These are phyloP conservation scores for Enteromius viviparus DNA, from an alignment of 2,797 vertebrate species.

Conservation along the genomic window DNA sequence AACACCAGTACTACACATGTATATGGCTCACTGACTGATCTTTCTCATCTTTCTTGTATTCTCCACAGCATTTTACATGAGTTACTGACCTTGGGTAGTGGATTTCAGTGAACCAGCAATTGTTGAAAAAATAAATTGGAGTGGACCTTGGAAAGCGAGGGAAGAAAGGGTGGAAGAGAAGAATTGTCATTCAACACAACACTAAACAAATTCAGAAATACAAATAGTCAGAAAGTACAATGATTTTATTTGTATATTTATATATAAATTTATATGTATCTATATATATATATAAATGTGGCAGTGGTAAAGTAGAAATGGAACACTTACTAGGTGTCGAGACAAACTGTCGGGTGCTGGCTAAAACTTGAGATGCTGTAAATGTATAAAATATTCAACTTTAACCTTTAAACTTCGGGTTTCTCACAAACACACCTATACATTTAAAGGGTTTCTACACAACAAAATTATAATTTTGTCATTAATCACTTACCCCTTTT, in stretches of 20 bases:
- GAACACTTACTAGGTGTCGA: conserved; percentile 6
- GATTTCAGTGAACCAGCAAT: background rate
- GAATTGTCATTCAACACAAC: background rate
- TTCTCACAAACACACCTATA: background rate
- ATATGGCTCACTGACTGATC: background rate
- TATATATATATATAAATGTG: background rate
- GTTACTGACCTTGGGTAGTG: conserved; percentile 14
- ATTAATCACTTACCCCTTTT: too few relatives aligned
- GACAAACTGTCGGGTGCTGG: background rate
- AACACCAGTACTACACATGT: background rate
- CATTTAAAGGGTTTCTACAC: background rate
- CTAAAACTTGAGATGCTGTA: background rate
- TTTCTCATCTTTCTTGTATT: background rate
- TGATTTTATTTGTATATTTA: background rate
- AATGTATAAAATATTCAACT: background rate
- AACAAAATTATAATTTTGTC: too few relatives aligned
- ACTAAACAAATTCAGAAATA: background rate
- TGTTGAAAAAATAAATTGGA: background rate
- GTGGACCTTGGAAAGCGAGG: conserved; percentile 14
- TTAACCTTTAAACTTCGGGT: background rate
- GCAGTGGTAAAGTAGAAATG: background rate
- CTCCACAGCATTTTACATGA: background rate
- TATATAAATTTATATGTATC: background rate
- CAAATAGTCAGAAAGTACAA: background rate
- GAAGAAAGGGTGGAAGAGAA: background rate